A percentile compares a stretch with the other conserved stretches of the same genome.
phyloP scores from a whole-genome alignment of 2,797 vertebrate species.

The Etheostoma perlongum region DNA sequence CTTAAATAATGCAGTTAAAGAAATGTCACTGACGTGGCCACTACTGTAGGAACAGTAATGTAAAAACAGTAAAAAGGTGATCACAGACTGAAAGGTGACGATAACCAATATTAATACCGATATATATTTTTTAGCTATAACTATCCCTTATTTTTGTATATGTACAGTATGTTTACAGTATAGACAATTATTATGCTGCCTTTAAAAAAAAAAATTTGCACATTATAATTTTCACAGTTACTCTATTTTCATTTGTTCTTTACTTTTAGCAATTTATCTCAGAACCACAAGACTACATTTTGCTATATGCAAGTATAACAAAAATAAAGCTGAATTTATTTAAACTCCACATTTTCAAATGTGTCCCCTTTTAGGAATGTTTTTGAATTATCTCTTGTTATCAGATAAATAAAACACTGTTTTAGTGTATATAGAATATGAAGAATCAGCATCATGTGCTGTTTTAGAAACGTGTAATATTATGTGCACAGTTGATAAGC shows the following conservation, averaged over 20 bases:
- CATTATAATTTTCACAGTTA: neutral
- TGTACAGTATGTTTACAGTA: neutral
- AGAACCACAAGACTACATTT: neutral
- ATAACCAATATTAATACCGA: too few relatives aligned
- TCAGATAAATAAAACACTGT: neutral
- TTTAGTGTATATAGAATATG: neutral
- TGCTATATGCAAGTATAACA: neutral
- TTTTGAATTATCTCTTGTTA: neutral
- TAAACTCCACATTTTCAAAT: neutral
- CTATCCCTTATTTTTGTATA: neutral
- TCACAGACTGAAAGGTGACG: too few relatives aligned
- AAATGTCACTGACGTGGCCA: too few relatives aligned
- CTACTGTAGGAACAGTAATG: too few relatives aligned
- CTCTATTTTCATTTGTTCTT: neutral
- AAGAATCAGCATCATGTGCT: neutral
- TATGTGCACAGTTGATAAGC: slow-evolving; percentile 24
- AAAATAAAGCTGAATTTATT: neutral
- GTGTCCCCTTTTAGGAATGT: neutral
- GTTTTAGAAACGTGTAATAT: slow-evolving; percentile 23
- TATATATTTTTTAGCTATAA: too few relatives aligned
- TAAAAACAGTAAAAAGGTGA: neutral
- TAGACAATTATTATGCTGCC: neutral
- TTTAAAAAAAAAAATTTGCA: neutral
- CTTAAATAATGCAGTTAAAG: too few relatives aligned
- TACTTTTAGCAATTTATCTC: neutral